A percentile compares a stretch with the other conserved stretches of the same genome.
Evolutionary conservation across 2,888 invertebrate genomes (phyloP).

Genomic region (Nemapogon koenigi): DNA sequence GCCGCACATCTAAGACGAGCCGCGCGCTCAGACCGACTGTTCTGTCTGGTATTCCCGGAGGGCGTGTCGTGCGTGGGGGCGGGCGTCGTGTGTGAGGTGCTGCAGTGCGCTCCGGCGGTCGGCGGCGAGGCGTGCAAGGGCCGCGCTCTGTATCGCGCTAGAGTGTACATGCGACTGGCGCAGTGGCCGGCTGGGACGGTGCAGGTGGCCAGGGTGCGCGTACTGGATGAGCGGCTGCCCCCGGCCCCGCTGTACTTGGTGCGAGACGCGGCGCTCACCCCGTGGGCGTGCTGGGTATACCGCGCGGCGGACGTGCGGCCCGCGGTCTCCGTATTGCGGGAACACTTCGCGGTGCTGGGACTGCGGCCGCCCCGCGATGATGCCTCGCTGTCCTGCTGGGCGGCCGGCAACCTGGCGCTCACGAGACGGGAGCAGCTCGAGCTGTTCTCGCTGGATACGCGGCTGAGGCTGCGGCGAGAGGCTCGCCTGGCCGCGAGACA

Average conservation of each 20-base stretch:
- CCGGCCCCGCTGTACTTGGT: slow-evolving; percentile 28
- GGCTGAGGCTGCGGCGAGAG: slow-evolving; percentile 44
- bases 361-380: slow-evolving; percentile 27
- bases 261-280: slow-evolving; percentile 39
- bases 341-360: neutral
- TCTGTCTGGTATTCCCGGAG: slow-evolving; percentile 50
- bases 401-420: slow-evolving; percentile 48
- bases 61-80: slow-evolving; percentile 15
- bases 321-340: neutral
- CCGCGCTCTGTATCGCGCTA: slow-evolving; percentile 44
- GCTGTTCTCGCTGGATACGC: slow-evolving; percentile 35
- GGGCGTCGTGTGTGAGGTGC: slow-evolving; percentile 53
- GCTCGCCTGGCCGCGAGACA: slow-evolving; percentile 4
- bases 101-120: slow-evolving; percentile 25
- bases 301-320: slow-evolving; percentile 21
- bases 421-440: slow-evolving; percentile 17
- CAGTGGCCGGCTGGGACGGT: neutral
- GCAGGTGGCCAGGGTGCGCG: slow-evolving; percentile 28
- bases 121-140: slow-evolving; percentile 34
- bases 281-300: slow-evolving; percentile 54
- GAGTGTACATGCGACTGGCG: slow-evolving; percentile 21
- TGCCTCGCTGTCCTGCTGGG: slow-evolving; percentile 55
- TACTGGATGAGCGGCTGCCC: slow-evolving; percentile 36
- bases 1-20: slow-evolving; percentile 24
- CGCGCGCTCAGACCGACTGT: slow-evolving; percentile 34